phyloP scores from a whole-genome alignment of 2,888 invertebrate genomes.

The Cephus spinipes region DNA sequence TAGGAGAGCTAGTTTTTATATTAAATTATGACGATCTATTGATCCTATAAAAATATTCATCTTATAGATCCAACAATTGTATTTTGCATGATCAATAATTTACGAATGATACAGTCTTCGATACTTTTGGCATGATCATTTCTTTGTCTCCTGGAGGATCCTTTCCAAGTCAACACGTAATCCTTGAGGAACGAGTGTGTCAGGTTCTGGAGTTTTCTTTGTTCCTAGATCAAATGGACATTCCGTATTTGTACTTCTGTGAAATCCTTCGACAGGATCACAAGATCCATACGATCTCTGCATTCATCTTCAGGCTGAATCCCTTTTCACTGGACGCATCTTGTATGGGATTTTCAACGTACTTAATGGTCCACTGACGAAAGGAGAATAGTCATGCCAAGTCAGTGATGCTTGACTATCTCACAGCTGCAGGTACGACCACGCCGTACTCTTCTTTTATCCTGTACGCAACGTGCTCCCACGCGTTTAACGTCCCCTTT shows the following conservation, averaged over 20 bases:
- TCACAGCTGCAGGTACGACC: constrained; percentile 7
- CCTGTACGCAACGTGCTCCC: constrained; percentile 17
- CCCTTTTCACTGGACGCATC: not conserved
- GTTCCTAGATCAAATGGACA: not conserved
- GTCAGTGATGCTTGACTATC: constrained; percentile 31
- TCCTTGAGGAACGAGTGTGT: not conserved
- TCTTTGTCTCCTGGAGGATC: not conserved
- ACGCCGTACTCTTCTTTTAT: constrained; percentile 21
- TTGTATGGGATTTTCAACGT: not conserved
- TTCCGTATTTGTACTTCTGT: not conserved
- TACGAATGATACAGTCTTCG: not conserved
- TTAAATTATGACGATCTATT: not conserved
- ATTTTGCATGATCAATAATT: not conserved
- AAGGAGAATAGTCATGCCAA: constrained; percentile 7
- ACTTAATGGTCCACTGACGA: constrained; percentile 18
- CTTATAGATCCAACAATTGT: not conserved
- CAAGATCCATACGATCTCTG: not conserved
- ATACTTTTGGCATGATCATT: not conserved
- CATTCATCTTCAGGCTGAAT: not conserved
- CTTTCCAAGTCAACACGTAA: not conserved
- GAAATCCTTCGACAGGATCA: not conserved
- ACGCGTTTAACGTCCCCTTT: constrained; percentile 31
- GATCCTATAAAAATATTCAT: not conserved
- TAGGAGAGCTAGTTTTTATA: not conserved
- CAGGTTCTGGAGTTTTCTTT: not conserved